Base-by-base conservation (phyloP, 1,140 invertebrate genomes). In the Caerostris darwini region DNA sequence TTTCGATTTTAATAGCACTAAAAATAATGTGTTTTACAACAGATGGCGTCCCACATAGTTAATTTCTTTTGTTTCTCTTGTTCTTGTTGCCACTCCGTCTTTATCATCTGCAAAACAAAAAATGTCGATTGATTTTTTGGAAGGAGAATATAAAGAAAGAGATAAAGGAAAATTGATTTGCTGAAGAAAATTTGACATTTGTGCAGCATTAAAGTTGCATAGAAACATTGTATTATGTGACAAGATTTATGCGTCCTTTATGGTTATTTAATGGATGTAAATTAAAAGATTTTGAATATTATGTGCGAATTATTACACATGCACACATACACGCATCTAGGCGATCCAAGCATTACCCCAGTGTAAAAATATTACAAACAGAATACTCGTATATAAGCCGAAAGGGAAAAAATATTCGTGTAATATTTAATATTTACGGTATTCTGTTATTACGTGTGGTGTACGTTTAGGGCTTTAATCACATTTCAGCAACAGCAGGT, bases 11-110 rank as follows among this genome's bases (percentile, higher is more conserved):
- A 77, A 19, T 19, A 12, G 19, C 8, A 8, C 8, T n/a, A 34
- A 19, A 77, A 19, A 77, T 19, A 77, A 77, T 77, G 71, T 77
- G 71, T 7, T 53, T 77, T 77, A 19, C n/a, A 53, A 77, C 71
- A 77, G 71, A 77, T 77, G 71, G n/a, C 19, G 8, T 77, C n/a
- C 71, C 71, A n/a, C 19, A 53, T 10, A 77, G 71, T 7, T 77
- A 19, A 53, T 19, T 19, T 34, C n/a, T 77, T 77, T 77, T 77
- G 14, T 77, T 53, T 77, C n/a, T 10, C 14, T 7, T 34, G 8
- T 34, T 77, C 61, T 17, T 64, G 61, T 64, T 64, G 61, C 61
- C 12, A 77, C 34, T 8, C n/a, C n/a, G 71, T 19, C 61, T 34
- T 19, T 53, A 53, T 77, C 71, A 77, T 7, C n/a, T 7, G 71